Evolutionary conservation across 2,888 invertebrate species (phyloP), one percentile per base, ranked within the genome.

Genomic region (Heliconius sara): DNA sequence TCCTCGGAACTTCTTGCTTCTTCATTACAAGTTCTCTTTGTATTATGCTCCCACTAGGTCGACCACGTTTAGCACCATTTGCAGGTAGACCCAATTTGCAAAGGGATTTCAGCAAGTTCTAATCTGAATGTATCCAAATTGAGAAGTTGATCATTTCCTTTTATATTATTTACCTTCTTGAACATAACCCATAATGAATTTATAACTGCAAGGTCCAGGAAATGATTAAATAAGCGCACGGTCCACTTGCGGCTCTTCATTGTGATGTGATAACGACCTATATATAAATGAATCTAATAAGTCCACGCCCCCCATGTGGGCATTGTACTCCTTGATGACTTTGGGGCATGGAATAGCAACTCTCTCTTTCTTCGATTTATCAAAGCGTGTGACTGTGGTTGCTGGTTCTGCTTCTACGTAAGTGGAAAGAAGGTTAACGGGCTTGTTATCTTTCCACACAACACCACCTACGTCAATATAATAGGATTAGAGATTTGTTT

Each of bases 211-310:
- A 87, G 79, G 84, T 87, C 87, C 80, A 87, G 82, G 72, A 86
- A 84, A 84, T 88, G 87, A 81, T 87, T 87, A 85, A 87, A 86
- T 82, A 87, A 81, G 71, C 87, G 84, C 85, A 86, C 84, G 68
- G 84, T 85, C 86, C 86, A 86, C 84, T 88, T 87, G 81, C 86
- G 84, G 83, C 85, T 87, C 77, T 84, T 86, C 84, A 86, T 84
- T 84, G 77, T 34, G 34, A 87, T 87, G 83, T 83, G 84, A 82
- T 87, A 86, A 80, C 25, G 10, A 63, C 63, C 63, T 27, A 27
- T 27, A 27, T 63, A 63, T 25, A 63, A 63, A 63, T 63, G 63
- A 67, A 30, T 67, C 66, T 67, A 67, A 67, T 67, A 67, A 65
- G 27, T 65, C 25, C 65, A 65, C 65, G 16, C 65, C 65, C 2